Evolutionary conservation across 2,888 invertebrate species (phyloP), one percentile per base, ranked within the genome.

Genomic region (Folsomia candida): DNA sequence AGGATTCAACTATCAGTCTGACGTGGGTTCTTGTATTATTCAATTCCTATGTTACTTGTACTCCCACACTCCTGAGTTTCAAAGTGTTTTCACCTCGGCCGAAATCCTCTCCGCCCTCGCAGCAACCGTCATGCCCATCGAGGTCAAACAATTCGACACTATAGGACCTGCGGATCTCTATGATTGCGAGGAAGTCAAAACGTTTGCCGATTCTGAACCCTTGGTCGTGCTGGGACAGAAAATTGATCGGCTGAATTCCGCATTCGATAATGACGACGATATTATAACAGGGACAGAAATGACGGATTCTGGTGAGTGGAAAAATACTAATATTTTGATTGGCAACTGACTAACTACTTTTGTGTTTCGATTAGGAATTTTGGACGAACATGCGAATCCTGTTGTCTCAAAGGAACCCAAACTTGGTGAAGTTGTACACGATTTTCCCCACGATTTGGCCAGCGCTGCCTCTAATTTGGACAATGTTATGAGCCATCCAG

Each of bases 21-120:
- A 79, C 54, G 72, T 76, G 24, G 75, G 75, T 22, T 75, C 76
- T 0, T 76, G 85, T 1, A 78, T 87, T 73, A 82, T 87, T 69
- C 86, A 93, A 88, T 93, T 98, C 80, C 85, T 99, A 51, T 93
- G 96, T 82, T 97, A 95, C 81, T 86, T 99, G 20, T 98, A 99
- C 85, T 96, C 97, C 83, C 96, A 97, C 82, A 89, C 95, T 79
- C 90, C 92, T 0, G 96, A 97, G 83, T 94, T 97, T 82, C 91
- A 93, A 85, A 90, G 91, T 9, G 88, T 95, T 18, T 93, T 95
- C 85, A 94, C 94, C 91, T 90, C 91, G 1, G 90, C 91, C 0
- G 97, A 97, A 82, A 94, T 97, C 24, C 85, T 97, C 25, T 89
- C 89, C 14, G 93, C 93, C 0, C 84, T 97, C 67, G 92, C 94